A percentile compares a stretch with the other conserved stretches of the same genome.
Conservation (phyloP, 2,113 vertebrate species). For the Junco hyemalis region DNA sequence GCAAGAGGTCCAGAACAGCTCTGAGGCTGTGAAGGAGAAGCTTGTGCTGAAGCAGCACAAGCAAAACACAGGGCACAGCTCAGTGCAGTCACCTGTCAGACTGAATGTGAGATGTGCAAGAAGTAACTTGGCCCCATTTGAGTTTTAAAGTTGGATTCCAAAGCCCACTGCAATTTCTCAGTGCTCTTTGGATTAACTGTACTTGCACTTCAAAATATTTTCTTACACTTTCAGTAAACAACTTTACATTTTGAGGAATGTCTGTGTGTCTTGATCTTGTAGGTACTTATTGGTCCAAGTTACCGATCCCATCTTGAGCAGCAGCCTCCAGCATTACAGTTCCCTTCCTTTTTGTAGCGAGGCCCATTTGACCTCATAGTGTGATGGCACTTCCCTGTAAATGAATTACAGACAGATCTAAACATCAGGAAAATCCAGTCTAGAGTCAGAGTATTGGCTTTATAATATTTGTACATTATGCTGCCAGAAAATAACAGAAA, state of each 20-base stretch:
- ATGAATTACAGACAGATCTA: neutral
- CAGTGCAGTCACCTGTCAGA: neutral
- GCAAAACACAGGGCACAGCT: neutral
- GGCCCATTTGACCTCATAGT: neutral
- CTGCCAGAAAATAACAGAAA: neutral
- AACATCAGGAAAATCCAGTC: neutral
- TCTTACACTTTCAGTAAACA: neutral
- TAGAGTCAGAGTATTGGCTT: neutral
- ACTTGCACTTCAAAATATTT: neutral
- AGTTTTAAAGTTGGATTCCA: neutral
- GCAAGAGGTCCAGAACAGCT: neutral
- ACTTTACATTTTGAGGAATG: neutral
- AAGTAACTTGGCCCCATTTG: neutral
- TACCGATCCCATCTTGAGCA: fast-evolving
- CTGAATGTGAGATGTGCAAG: neutral
- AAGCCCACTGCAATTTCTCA: neutral
- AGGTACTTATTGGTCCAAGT: neutral
- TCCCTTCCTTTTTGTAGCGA: neutral
- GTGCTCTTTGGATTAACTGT: neutral
- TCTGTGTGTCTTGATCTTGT: neutral
- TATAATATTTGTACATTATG: neutral
- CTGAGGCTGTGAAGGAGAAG: neutral
- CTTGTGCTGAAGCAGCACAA: neutral
- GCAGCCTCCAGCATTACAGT: neutral
- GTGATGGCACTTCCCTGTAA: neutral